Evolutionary conservation across 2,113 vertebrate species (phyloP).

Genomic region (Cyprinus carpio): DNA sequence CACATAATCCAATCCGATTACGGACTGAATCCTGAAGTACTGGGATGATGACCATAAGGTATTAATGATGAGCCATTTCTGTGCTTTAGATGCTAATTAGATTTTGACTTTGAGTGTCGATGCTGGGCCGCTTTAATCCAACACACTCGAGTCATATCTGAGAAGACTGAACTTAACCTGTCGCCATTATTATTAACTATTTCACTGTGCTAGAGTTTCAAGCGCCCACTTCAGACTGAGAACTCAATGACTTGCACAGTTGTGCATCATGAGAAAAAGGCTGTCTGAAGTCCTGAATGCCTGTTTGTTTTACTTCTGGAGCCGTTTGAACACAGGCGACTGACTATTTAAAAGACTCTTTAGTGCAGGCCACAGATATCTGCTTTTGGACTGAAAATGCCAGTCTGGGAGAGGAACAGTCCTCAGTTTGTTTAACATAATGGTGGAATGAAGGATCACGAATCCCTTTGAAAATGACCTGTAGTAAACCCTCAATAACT

Average conservation of each 20-base stretch:
- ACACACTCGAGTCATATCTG: background rate
- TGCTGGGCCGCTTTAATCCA: background rate
- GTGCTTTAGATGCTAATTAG: slow-evolving; percentile 12
- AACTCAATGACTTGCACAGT: background rate
- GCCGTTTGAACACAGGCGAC: slow-evolving; percentile 22
- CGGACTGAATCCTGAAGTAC: background rate
- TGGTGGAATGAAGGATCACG: background rate
- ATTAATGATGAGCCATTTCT: slow-evolving; percentile 2
- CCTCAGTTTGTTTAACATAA: slow-evolving; percentile 36
- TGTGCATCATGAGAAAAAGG: background rate
- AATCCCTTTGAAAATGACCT: slow-evolving; percentile 69
- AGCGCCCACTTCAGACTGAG: background rate
- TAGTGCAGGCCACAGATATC: slow-evolving; percentile 37
- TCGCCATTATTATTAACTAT: background rate
- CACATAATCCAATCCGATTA: slow-evolving; percentile 15
- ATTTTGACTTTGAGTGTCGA: background rate
- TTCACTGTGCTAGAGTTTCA: background rate
- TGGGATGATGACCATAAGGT: background rate
- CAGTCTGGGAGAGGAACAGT: slow-evolving; percentile 37
- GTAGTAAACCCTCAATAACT: slow-evolving; percentile 76
- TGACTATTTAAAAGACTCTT: slow-evolving; percentile 36
- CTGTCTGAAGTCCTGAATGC: slow-evolving; percentile 10
- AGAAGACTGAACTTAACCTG: background rate
- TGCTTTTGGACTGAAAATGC: slow-evolving; percentile 46
- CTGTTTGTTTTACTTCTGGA: background rate